Evolutionary conservation across 1,140 invertebrate genomes (phyloP), one percentile per base, ranked within the genome.

Genomic region (Cherax destructor): DNA sequence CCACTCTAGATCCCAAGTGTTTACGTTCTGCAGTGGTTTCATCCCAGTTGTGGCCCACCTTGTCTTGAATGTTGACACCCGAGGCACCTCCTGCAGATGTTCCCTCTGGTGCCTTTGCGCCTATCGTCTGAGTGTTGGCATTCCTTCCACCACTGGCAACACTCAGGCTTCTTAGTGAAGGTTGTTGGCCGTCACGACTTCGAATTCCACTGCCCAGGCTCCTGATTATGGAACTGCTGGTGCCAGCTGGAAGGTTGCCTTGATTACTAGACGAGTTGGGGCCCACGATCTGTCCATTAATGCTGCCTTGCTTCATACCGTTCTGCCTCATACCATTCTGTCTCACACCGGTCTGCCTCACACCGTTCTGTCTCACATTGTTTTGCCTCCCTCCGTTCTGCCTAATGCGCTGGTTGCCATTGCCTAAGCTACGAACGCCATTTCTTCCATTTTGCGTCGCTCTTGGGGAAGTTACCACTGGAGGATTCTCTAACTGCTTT

Each of bases 1-100:
- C 52, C 13, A 56, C 52, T 13, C 52, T 13, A 10, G 52, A 9
- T 56, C 52, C 65, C 65, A 18, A 69, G 52, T 1, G 65, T 21
- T 4, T 72, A 9, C 13, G n/a, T 18, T 24, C 49, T 1, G 7
- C 59, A 10, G 69, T 74, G 4, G 49, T 61, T 50, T n/a, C 47
- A 21, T 74, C 69, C 83, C 83, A 85, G 21, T 85, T 85, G n/a
- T 85, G 83, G 49, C 47, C 47, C 1, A 24, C 41, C 11, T 65
- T 18, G 3, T 18, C 78, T n/a, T 24, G 47, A 7, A 4, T 79
- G n/a, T 6, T 56, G 21, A 13, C 47, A 1, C 6, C 21, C n/a
- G 30, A 9, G 7, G n/a, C 24, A 74, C 7, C 24, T 74, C 21
- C 11, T 74, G 3, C 9, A 30, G n/a, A 4, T 24, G 24, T 30